phyloP scores from a whole-genome alignment of 1,140 invertebrate genomes.

The Hylaeus anthracinus region DNA sequence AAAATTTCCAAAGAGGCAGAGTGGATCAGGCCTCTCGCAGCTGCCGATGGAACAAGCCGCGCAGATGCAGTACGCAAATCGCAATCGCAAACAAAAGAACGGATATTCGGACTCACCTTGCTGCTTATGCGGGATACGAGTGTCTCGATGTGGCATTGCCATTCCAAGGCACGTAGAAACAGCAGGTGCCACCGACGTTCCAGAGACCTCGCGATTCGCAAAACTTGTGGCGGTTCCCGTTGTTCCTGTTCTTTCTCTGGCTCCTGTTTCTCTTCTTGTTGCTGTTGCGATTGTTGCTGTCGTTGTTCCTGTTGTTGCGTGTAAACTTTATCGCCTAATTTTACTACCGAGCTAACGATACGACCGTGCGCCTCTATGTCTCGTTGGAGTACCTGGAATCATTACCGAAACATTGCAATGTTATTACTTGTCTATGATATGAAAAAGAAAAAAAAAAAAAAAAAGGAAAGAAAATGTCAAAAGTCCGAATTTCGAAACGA shows the following conservation, averaged over 20 bases:
- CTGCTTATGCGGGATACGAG: conserved; percentile 77
- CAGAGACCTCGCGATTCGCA: conserved; percentile 82
- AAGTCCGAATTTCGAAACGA: too few species aligned
- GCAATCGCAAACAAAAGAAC: neutral
- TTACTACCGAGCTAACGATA: conserved; percentile 89
- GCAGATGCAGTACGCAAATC: neutral
- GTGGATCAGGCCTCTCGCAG: neutral
- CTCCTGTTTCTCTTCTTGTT: conserved; percentile 57
- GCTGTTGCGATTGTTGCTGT: conserved; percentile 67
- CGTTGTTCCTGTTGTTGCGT: conserved; percentile 60
- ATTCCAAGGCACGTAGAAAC: conserved; percentile 93
- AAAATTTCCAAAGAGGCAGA: neutral
- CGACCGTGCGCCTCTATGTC: conserved; percentile 93
- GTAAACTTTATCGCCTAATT: conserved; percentile 80
- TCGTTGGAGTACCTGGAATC: conserved; percentile 89
- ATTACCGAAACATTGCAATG: conserved; percentile 26
- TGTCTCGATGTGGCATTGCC: conserved; percentile 91
- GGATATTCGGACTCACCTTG: conserved; percentile 69
- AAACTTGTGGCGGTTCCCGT: conserved; percentile 68
- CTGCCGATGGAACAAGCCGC: neutral
- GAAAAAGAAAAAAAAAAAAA: too few species aligned
- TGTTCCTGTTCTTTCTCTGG: conserved; percentile 49
- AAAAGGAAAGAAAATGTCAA: too few species aligned
- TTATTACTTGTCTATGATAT: neutral
- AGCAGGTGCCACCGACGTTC: conserved; percentile 93